These are phyloP conservation scores for Hemistola chrysoprasaria DNA, from an alignment of 2,888 invertebrate genomes.

Conservation along the genomic window DNA sequence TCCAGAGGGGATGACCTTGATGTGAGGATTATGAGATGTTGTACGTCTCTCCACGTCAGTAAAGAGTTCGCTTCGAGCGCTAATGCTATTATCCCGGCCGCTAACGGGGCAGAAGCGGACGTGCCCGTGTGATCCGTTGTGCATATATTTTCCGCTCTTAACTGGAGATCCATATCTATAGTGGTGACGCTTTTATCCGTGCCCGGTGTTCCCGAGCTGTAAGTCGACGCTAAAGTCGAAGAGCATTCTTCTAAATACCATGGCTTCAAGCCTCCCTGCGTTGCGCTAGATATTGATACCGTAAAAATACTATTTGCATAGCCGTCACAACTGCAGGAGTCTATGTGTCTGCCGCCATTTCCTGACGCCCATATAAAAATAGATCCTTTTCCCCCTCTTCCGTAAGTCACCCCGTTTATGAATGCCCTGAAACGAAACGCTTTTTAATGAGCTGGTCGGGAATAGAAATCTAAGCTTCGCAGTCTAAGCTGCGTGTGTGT, in stretches of 20 bases:
- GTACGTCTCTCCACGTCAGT: conserved; percentile 98
- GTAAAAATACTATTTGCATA: conserved; percentile 99
- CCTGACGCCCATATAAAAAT: conserved; percentile 99
- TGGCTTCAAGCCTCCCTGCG: conserved; percentile 96
- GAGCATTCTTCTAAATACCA: conserved; percentile 99
- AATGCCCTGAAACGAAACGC: conserved; percentile 86
- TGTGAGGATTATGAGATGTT: conserved; percentile 96
- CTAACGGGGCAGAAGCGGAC: conserved; percentile 96
- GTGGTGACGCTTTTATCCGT: conserved; percentile 95
- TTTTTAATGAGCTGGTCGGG: conserved; percentile 63
- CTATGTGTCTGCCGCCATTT: conserved; percentile 96
- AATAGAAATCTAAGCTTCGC: conserved; percentile 16
- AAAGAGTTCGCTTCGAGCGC: conserved; percentile 96
- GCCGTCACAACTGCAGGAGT: conserved; percentile 99
- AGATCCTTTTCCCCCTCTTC: conserved; percentile 95
- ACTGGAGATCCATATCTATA: conserved; percentile 94
- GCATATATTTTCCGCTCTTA: conserved; percentile 93
- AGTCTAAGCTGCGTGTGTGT: conserved; percentile 5
- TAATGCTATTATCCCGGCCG: conserved; percentile 96
- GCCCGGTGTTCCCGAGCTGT: conserved; percentile 97
- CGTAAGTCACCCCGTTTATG: conserved; percentile 95
- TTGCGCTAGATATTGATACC: conserved; percentile 97
- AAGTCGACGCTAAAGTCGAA: conserved; percentile 98
- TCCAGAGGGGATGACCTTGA: conserved; percentile 93
- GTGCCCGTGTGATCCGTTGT: conserved; percentile 96